phyloP scores from a whole-genome alignment of 2,888 invertebrate species.

The Conomelus anceps region DNA sequence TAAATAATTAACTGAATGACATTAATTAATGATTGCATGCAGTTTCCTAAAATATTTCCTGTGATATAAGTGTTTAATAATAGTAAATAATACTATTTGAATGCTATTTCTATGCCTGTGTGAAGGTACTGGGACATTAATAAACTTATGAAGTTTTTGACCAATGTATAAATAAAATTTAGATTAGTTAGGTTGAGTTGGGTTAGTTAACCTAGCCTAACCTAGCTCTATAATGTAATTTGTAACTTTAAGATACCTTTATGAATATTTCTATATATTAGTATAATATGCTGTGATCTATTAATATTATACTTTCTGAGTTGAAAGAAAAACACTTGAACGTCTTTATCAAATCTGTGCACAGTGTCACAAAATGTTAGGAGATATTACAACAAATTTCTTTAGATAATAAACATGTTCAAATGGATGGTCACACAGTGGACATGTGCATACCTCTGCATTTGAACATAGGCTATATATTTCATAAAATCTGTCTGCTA shows the following conservation, averaged over 20 bases:
- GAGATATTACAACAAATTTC: no score
- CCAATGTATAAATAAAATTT: background rate
- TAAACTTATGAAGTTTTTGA: background rate
- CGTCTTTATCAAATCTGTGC: no score
- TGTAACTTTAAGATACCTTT: background rate
- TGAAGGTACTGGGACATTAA: background rate
- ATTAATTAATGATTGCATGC: background rate
- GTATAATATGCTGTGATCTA: background rate
- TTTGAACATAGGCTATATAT: no score
- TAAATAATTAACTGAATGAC: background rate
- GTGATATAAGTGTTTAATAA: background rate
- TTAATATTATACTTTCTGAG: background rate
- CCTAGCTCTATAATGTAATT: no score
- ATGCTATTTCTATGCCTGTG: background rate
- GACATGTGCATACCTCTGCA: no score
- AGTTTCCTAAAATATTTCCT: background rate
- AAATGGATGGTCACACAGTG: no score
- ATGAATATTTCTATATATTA: background rate
- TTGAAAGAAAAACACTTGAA: no score
- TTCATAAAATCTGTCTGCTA: no score
- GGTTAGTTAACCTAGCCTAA: no score
- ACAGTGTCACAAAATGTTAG: no score
- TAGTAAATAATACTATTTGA: background rate
- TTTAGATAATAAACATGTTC: no score
- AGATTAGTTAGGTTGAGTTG: no score